A percentile compares a stretch with the other conserved stretches of the same genome.
phyloP scores from a whole-genome alignment of 2,113 vertebrate species.

The Gymnocephalus cernua region DNA sequence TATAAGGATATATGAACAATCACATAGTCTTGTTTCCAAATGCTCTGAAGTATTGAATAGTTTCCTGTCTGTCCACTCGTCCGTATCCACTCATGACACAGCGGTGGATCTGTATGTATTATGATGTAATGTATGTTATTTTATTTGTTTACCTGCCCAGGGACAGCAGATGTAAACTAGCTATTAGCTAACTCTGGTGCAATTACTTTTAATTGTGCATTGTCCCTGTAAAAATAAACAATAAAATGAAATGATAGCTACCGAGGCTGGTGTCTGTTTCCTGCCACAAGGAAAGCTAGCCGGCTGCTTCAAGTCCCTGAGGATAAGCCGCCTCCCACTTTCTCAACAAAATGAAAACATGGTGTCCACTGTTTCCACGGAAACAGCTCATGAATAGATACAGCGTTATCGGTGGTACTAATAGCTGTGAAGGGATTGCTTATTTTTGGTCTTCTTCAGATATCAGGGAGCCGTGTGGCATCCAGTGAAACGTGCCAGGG shows the following conservation, averaged over 20 bases:
- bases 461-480: not conserved
- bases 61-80: not conserved
- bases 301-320: not conserved
- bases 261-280: not conserved
- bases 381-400: conserved; percentile 45
- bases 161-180: no score
- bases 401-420: conserved; percentile 29
- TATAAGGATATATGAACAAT: no score
- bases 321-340: conserved; percentile 29
- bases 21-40: not conserved
- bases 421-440: conserved; percentile 36
- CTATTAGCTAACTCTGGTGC: no score
- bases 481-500: conserved; percentile 1
- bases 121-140: no score
- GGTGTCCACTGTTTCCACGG: conserved; percentile 71
- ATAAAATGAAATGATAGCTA: no score
- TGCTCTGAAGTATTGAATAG: not conserved
- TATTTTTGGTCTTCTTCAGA: conserved; percentile 26
- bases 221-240: no score
- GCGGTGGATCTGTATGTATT: no score
- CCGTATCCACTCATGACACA: not conserved
- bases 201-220: no score
- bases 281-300: not conserved
- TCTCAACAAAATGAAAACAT: conserved; percentile 43
- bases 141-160: no score